Evolutionary conservation across 2,797 vertebrate species (phyloP).

Genomic region (Amblyopsis hoosieri): DNA sequence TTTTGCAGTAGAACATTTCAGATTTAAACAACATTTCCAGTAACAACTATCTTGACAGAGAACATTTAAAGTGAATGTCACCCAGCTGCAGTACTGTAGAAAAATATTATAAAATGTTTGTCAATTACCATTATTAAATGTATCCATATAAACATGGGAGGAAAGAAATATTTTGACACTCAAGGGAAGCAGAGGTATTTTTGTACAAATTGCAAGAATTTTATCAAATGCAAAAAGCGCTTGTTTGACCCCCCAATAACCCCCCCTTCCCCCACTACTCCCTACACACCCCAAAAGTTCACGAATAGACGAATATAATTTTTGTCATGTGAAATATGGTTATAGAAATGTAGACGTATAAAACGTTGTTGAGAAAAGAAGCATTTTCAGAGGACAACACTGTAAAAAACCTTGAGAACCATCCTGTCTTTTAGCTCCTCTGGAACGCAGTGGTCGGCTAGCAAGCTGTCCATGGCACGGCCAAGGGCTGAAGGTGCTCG

Average conservation of each 20-base stretch:
- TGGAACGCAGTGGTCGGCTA: too few relatives aligned
- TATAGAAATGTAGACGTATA: constrained; percentile 44
- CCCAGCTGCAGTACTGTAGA: constrained; percentile 77
- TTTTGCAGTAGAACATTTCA: constrained; percentile 46
- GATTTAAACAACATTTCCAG: constrained; percentile 12
- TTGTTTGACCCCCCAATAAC: constrained; percentile 32
- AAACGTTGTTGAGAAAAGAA: constrained; percentile 40
- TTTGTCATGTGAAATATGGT: constrained; percentile 42
- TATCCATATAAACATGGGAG: constrained; percentile 79
- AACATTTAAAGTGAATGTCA: constrained; percentile 63
- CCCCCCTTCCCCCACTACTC: too few relatives aligned
- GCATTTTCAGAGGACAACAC: constrained; percentile 25
- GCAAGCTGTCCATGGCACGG: too few relatives aligned
- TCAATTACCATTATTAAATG: constrained; percentile 67
- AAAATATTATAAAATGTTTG: constrained; percentile 83
- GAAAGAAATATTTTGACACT: constrained; percentile 65
- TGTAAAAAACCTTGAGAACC: too few relatives aligned
- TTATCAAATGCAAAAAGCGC: constrained; percentile 56
- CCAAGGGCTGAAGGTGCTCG: too few relatives aligned
- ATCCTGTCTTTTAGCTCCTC: too few relatives aligned
- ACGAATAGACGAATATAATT: constrained; percentile 45
- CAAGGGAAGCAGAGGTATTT: constrained; percentile 61
- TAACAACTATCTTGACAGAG: constrained; percentile 43
- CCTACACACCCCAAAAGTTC: constrained; percentile 29
- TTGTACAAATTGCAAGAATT: constrained; percentile 72